These are phyloP conservation scores for Cheumatopsyche charites DNA, from an alignment of 1,140 invertebrate species.

Conservation along the genomic window DNA sequence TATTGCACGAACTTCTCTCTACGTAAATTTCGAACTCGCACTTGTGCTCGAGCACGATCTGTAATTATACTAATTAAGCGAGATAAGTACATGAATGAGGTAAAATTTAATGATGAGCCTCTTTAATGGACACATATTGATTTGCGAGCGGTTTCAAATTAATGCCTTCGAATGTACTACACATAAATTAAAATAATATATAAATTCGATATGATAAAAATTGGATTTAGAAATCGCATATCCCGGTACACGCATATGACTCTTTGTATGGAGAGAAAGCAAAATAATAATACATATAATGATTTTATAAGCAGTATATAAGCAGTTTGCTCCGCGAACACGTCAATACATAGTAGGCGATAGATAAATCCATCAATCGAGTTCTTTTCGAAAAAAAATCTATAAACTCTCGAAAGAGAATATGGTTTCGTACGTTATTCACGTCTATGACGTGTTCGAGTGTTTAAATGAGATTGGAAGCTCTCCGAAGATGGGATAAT, in stretches of 20 bases:
- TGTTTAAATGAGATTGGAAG: slow-evolving; percentile 26
- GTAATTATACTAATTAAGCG: slow-evolving; percentile 19
- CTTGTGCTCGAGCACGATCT: neutral
- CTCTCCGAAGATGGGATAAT: slow-evolving; percentile 29
- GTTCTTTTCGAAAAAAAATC: slow-evolving; percentile 10
- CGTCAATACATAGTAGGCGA: slow-evolving; percentile 19
- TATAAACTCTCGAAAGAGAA: neutral
- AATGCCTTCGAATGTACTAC: neutral
- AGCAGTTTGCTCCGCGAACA: neutral
- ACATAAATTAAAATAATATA: too few species aligned
- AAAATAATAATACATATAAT: neutral
- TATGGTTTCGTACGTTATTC: too few species aligned
- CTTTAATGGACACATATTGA: slow-evolving; percentile 18
- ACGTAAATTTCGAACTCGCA: too few species aligned
- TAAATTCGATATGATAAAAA: too few species aligned
- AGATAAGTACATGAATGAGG: slow-evolving; percentile 3
- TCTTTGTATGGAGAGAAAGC: too few species aligned
- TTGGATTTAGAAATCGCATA: too few species aligned
- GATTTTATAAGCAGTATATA: too few species aligned
- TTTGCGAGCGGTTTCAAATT: slow-evolving; percentile 11
- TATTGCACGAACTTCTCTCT: too few species aligned
- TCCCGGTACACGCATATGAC: too few species aligned
- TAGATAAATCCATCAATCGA: slow-evolving; percentile 23
- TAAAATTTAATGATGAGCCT: slow-evolving; percentile 12
- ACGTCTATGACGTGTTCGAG: too few species aligned